phyloP scores from a whole-genome alignment of 2,888 invertebrate genomes.

The Rugalucina vietnamica region DNA sequence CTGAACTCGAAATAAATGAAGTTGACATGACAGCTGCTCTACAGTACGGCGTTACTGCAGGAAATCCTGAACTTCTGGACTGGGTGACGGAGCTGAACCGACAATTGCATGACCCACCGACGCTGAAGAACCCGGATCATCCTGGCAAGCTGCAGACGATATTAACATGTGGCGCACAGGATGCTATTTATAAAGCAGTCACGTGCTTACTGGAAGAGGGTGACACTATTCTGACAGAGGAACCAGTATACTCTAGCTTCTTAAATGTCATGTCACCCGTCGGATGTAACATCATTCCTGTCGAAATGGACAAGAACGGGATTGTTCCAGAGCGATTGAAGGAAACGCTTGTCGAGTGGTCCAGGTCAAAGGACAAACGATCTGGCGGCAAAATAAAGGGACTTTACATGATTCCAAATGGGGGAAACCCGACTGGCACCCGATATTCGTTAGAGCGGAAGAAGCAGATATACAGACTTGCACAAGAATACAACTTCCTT shows the following conservation, averaged over 20 bases:
- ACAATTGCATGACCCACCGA: conserved; percentile 88
- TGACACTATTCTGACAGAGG: conserved; percentile 44
- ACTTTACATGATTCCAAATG: conserved; percentile 91
- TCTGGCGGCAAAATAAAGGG: conserved; percentile 82
- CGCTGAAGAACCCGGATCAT: conserved; percentile 84
- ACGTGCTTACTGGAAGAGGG: conserved; percentile 39
- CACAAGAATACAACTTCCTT: conserved; percentile 90
- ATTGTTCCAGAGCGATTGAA: conserved; percentile 87
- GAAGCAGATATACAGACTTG: conserved; percentile 89
- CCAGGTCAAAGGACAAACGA: conserved; percentile 79
- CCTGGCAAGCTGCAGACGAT: conserved; percentile 84
- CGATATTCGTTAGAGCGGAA: conserved; percentile 88
- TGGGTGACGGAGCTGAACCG: conserved; percentile 88
- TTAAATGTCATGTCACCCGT: conserved; percentile 86
- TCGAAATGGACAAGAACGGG: conserved; percentile 90
- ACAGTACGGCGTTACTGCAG: conserved; percentile 48
- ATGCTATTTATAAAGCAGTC: conserved; percentile 88
- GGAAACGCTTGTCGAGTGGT: conserved; percentile 85
- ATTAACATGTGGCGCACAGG: conserved; percentile 90
- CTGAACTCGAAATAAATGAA: conserved; percentile 19
- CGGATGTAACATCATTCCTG: conserved; percentile 87
- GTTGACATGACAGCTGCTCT: conserved; percentile 24
- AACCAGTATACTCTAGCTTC: conserved; percentile 38
- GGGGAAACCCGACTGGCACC: conserved; percentile 90
- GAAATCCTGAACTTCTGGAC: conserved; percentile 72